These are phyloP conservation scores for Pherbina coryleti DNA, from an alignment of 2,888 invertebrate genomes.

Conservation along the genomic window DNA sequence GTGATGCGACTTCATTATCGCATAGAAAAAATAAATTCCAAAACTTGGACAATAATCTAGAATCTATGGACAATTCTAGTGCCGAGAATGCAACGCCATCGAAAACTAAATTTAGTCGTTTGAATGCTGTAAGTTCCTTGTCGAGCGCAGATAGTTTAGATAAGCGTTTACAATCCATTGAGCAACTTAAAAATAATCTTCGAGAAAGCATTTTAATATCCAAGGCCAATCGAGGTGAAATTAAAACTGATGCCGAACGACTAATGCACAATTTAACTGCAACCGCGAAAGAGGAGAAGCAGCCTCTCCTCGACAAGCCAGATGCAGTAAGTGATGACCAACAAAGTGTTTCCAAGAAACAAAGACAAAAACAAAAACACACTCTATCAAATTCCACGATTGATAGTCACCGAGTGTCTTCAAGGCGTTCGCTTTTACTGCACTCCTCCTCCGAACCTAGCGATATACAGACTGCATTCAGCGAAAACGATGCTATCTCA, in stretches of 20 bases:
- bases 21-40: not conserved
- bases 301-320: too few species aligned
- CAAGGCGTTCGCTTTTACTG: not conserved
- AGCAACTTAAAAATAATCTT: constrained; percentile 43
- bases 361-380: not conserved
- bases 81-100: not conserved
- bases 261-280: not conserved
- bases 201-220: constrained; percentile 43
- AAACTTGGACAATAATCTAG: constrained; percentile 39
- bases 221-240: constrained; percentile 37
- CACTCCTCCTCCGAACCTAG: not conserved
- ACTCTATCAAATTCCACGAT: not conserved
- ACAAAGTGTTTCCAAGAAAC: not conserved
- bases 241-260: not conserved
- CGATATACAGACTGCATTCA: not conserved
- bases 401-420: not conserved
- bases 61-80: constrained; percentile 37
- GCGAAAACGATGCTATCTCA: not conserved
- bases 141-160: constrained; percentile 22
- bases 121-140: not conserved
- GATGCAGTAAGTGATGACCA: not conserved
- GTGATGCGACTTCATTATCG: not conserved
- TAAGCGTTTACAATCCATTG: constrained; percentile 42
- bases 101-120: not conserved
- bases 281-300: too few species aligned